Conservation (phyloP, 2,888 invertebrate species). For the Apodemia duryi region DNA sequence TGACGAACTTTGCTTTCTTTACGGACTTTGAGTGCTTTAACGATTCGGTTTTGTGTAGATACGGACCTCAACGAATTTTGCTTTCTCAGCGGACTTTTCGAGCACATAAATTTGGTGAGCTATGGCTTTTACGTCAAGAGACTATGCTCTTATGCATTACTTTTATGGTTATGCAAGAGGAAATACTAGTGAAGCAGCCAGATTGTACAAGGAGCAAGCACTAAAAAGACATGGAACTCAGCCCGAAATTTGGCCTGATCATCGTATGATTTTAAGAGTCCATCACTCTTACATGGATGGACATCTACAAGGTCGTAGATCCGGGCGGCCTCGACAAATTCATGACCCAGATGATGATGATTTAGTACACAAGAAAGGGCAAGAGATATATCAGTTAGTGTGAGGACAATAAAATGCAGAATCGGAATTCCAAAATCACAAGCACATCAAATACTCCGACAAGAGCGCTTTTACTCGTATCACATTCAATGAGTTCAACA, state of each 20-base stretch:
- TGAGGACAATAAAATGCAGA: constrained; percentile 10
- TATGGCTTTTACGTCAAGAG: constrained; percentile 7
- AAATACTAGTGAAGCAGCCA: constrained; percentile 13
- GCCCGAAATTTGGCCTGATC: constrained; percentile 13
- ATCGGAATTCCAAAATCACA: constrained; percentile 7
- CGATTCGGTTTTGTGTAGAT: not conserved
- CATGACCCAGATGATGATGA: constrained; percentile 3
- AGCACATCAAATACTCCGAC: constrained; percentile 6
- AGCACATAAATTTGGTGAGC: constrained; percentile 9
- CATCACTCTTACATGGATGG: constrained; percentile 11
- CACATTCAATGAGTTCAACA: not conserved
- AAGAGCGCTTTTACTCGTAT: constrained; percentile 9
- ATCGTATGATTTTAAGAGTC: constrained; percentile 2
- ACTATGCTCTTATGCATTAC: constrained; percentile 12
- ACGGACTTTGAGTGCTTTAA: not conserved
- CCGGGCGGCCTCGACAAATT: not conserved
- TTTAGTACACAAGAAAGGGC: constrained; percentile 8
- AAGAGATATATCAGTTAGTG: constrained; percentile 15
- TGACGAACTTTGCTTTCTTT: not conserved
- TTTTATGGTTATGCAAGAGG: constrained; percentile 14
- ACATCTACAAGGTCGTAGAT: not conserved
- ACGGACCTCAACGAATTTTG: not conserved
- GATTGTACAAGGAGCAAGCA: constrained; percentile 11
- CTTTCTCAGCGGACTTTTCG: constrained; percentile 15
- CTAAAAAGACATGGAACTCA: constrained; percentile 2